Conservation (phyloP, 2,113 vertebrate species). For the Pardalotus punctatus region DNA sequence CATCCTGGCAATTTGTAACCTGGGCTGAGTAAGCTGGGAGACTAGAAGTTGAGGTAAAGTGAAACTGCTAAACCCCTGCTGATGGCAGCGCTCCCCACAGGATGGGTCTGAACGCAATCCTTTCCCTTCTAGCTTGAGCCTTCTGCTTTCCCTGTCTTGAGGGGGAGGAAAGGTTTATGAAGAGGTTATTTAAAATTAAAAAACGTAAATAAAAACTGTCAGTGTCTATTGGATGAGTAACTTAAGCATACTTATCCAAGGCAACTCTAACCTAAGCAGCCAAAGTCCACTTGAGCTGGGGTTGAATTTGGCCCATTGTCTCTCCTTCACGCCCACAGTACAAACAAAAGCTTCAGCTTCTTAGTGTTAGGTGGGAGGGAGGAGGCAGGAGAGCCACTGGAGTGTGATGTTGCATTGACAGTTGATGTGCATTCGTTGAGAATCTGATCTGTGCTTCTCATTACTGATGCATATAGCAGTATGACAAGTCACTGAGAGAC, state of each 20-base stretch:
- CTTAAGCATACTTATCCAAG: background rate
- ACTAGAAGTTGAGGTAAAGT: background rate
- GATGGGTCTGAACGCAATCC: background rate
- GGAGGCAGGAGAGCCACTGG: background rate
- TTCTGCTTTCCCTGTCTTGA: background rate
- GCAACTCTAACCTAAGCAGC: background rate
- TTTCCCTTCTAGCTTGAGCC: background rate
- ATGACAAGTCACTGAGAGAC: background rate
- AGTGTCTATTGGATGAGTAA: background rate
- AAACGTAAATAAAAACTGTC: background rate
- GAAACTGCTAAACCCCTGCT: background rate
- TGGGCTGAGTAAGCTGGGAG: background rate
- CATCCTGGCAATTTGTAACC: background rate
- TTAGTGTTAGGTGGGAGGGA: background rate
- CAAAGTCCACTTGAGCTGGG: background rate
- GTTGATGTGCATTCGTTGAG: constrained; percentile 1
- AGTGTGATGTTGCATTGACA: constrained; percentile 2
- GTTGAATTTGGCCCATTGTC: background rate
- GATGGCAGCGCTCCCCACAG: background rate
- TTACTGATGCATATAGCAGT: background rate
- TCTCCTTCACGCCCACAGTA: background rate
- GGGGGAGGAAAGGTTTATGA: background rate
- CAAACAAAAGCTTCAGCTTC: constrained; percentile 2
- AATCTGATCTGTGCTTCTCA: background rate
- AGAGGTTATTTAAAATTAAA: background rate